Conservation (phyloP, 1,140 invertebrate species). For the Caenorhabditis briggsae region DNA sequence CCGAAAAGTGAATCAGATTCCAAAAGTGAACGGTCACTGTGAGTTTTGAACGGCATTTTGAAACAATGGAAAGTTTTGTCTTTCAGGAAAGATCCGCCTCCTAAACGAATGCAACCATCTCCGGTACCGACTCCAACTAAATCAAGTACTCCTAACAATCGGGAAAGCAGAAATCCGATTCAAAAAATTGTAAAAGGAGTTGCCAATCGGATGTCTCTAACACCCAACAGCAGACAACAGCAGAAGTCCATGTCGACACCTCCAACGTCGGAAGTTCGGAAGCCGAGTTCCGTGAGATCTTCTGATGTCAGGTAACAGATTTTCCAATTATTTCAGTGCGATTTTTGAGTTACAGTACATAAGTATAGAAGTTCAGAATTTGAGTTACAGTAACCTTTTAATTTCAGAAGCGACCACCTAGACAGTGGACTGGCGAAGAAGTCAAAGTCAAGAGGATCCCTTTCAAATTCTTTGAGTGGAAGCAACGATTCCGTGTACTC, state of each 20-base stretch:
- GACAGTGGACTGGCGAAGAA: slow-evolving; percentile 1
- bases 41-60: background rate
- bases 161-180: background rate
- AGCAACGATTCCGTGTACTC: background rate
- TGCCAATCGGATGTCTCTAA: slow-evolving; percentile 4
- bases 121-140: background rate
- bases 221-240: background rate
- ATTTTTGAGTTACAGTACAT: background rate
- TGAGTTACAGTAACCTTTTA: too few species aligned
- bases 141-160: background rate
- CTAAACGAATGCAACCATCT: background rate
- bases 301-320: background rate
- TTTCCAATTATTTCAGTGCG: background rate
- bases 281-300: background rate
- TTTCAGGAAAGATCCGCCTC: background rate
- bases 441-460: background rate
- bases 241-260: slow-evolving; percentile 17
- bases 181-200: background rate
- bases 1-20: slow-evolving; percentile 28
- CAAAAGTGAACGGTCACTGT: slow-evolving; percentile 6
- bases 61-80: background rate
- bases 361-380: too few species aligned
- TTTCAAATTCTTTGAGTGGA: slow-evolving; percentile 6
- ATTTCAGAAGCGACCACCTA: slow-evolving; percentile 12
- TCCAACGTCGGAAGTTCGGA: background rate